A percentile compares a stretch with the other conserved stretches of the same genome.
These are phyloP conservation scores for Brassicogethes aeneus DNA, from an alignment of 2,888 invertebrate species.

Conservation along the genomic window DNA sequence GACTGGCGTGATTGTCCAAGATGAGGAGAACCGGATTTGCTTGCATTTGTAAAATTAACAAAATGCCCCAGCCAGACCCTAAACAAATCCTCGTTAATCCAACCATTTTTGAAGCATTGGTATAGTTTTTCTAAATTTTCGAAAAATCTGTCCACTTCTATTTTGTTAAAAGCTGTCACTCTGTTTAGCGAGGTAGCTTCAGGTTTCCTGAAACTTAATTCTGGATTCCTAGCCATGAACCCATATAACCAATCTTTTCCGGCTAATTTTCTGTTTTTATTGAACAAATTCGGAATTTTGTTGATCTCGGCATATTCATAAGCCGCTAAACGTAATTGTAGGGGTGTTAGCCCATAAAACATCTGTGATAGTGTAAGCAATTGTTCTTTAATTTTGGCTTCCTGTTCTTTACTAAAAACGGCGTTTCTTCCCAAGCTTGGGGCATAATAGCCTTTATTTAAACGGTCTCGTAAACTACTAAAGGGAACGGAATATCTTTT, in stretches of 20 bases:
- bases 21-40: constrained; percentile 7
- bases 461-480: no score
- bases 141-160: neutral
- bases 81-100: neutral
- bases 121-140: neutral
- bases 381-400: neutral
- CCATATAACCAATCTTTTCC: neutral
- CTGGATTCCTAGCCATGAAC: neutral
- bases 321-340: neutral
- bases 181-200: neutral
- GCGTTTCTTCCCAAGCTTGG: neutral
- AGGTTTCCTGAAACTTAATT: neutral
- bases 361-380: neutral
- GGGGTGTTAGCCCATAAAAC: neutral
- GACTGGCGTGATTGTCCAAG: constrained; percentile 11
- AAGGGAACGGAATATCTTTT: no score
- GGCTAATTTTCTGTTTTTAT: neutral
- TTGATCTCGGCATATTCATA: neutral
- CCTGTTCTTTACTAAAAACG: neutral
- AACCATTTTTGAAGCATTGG: neutral
- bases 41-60: constrained; percentile 3
- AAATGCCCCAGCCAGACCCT: neutral
- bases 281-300: neutral
- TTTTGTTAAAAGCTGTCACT: neutral
- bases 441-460: no score